These are phyloP conservation scores for Hoplostethus mediterraneus DNA, from an alignment of 2,797 vertebrate genomes.

Conservation along the genomic window DNA sequence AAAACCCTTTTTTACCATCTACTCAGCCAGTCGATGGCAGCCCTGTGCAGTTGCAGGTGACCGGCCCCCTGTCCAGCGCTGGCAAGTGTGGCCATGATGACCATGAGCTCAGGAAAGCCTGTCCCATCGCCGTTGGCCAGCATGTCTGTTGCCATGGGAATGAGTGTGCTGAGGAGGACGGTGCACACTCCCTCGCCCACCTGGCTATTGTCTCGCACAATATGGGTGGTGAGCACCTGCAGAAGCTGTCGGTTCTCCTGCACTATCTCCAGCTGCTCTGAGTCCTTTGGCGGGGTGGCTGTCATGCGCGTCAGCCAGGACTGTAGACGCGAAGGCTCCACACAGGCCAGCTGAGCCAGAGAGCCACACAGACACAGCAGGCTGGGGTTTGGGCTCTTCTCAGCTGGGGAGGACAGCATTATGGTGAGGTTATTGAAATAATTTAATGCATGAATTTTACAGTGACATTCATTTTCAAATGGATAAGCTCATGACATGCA, in stretches of 20 bases:
- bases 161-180: slow-evolving; percentile 94
- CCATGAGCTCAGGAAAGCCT: slow-evolving; percentile 98
- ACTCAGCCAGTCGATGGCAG: slow-evolving; percentile 95
- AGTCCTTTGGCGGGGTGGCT: slow-evolving; percentile 93
- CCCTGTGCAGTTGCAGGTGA: slow-evolving; percentile 96
- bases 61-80: slow-evolving; percentile 97
- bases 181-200: slow-evolving; percentile 99
- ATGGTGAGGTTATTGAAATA: neutral
- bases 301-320: slow-evolving; percentile 98
- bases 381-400: slow-evolving; percentile 98
- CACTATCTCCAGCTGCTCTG: slow-evolving; percentile 94
- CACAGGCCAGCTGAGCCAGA: slow-evolving; percentile 95
- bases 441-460: too few species aligned
- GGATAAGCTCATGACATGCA: neutral
- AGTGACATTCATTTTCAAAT: too few species aligned
- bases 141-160: slow-evolving; percentile 99
- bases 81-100: slow-evolving; percentile 97
- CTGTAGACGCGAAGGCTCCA: slow-evolving; percentile 92
- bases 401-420: slow-evolving; percentile 82
- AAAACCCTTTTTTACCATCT: slow-evolving; percentile 90
- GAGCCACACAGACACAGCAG: slow-evolving; percentile 94
- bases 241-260: slow-evolving; percentile 98
- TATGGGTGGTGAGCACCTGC: slow-evolving; percentile 95
- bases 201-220: slow-evolving; percentile 98
- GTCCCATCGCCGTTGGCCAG: slow-evolving; percentile 94